Evolutionary conservation across 2,113 vertebrate species (phyloP).

Genomic region (Alexandromys fortis): DNA sequence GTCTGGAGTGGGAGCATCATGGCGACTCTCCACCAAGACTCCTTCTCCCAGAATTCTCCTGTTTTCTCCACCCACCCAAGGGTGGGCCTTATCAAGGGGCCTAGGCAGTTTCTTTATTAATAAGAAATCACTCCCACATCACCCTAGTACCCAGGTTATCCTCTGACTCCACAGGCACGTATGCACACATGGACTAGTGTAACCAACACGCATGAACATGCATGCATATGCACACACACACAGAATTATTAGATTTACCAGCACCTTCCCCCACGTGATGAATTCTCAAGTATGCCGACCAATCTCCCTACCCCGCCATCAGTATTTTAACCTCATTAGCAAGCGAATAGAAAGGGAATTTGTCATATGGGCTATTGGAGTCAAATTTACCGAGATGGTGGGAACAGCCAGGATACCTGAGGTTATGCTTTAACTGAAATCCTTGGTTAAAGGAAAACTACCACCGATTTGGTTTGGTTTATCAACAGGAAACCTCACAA

Average conservation of each 20-base stretch:
- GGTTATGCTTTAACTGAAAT: constrained; percentile 39
- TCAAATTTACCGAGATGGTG: not conserved
- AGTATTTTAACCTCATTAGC: not conserved
- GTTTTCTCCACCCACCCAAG: too few relatives aligned
- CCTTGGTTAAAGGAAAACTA: constrained; percentile 54
- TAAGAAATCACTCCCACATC: too few relatives aligned
- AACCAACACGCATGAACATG: not conserved
- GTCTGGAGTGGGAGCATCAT: too few relatives aligned
- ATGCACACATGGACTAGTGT: too few relatives aligned
- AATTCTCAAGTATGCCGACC: not conserved
- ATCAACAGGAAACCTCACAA: not conserved
- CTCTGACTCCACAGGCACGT: not conserved
- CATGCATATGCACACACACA: not conserved
- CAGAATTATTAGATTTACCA: not conserved
- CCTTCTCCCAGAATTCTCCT: too few relatives aligned
- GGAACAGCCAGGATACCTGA: not conserved
- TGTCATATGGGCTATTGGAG: not conserved
- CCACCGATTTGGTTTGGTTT: not conserved
- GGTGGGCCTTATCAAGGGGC: too few relatives aligned
- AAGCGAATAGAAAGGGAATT: constrained; percentile 14
- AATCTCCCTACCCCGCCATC: not conserved
- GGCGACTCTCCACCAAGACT: too few relatives aligned
- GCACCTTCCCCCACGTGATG: not conserved
- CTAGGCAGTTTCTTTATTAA: too few relatives aligned
- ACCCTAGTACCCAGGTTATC: not conserved